Conservation (phyloP, 2,797 vertebrate species). For the Fistularia tabacaria region DNA sequence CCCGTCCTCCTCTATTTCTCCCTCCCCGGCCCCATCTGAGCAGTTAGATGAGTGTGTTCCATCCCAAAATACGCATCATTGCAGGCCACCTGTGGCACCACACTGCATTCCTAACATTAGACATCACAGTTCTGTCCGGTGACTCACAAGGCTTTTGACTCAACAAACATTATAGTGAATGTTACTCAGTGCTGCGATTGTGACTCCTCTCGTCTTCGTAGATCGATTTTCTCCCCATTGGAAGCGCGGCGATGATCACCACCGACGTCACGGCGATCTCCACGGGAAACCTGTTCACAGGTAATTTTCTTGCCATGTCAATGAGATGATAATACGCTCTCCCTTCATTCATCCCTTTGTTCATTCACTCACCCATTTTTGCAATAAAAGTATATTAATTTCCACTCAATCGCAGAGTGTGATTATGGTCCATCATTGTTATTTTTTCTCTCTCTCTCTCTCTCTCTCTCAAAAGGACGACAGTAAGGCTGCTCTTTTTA, state of each 20-base stretch:
- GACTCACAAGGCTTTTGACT: conserved; percentile 47
- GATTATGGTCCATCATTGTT: conserved; percentile 37
- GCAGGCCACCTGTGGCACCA: conserved; percentile 49
- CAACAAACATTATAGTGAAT: conserved; percentile 44
- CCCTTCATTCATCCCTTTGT: conserved; percentile 46
- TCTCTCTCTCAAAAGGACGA: conserved; percentile 1
- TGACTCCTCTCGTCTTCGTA: conserved; percentile 29
- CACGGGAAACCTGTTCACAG: conserved; percentile 38
- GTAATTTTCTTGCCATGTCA: conserved; percentile 36
- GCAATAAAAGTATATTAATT: conserved; percentile 45
- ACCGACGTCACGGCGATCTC: conserved; percentile 14
- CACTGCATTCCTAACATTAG: conserved; percentile 45
- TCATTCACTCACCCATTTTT: conserved; percentile 30
- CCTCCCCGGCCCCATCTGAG: conserved; percentile 2
- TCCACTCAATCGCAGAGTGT: conserved; percentile 23
- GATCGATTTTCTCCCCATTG: conserved; percentile 24
- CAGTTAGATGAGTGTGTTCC: conserved; percentile 31
- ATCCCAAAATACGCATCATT: conserved; percentile 50
- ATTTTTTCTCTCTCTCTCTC: conserved; percentile 17
- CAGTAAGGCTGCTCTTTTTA: conserved; percentile 26
- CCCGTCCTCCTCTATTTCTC: no score
- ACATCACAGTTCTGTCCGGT: conserved; percentile 35
- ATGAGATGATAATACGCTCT: conserved; percentile 35
- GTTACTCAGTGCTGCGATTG: conserved; percentile 35
- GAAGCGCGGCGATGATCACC: conserved; percentile 21